Evolutionary conservation across 37 sponge, comb jelly and placozoan species (phyloP), one percentile per base, ranked within the genome.

Genomic region (Cladorhizidae sp.): DNA sequence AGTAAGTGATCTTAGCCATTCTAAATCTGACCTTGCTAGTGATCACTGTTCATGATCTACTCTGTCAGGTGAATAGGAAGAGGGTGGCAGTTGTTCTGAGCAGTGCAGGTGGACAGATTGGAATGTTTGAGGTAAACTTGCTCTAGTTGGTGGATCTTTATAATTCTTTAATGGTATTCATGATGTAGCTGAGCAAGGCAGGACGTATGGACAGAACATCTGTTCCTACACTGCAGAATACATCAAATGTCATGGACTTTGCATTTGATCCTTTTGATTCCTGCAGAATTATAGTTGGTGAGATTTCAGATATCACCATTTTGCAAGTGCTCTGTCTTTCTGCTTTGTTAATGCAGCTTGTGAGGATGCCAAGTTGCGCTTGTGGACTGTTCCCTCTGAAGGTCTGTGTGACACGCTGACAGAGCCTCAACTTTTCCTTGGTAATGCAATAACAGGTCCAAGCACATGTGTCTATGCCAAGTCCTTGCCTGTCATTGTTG

Each of bases 261-360:
- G 76, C 54, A 17, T 81, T 93, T 75, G 93, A 96, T 67, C 94
- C 91, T 1, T 96, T 96, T 49, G 71, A 96, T 61, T 56, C 57
- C 54, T 35, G 33, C 26, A 61, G 86, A 57, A 74, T 96, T 31
- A 80, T 86, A 37, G 91, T 95, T 25, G 89, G 94, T 93, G 29
- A 79, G 90, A 42, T n/a, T 11, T 2, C 72, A 7, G 35, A 23
- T 6, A 22, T 15, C 2, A 7, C 18, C 40, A 37, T 67, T 26
- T 20, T 67, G 57, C 51, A 28, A 42, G 72, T 28, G 49, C 26
- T 12, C 32, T 75, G 40, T 75, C 50, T 38, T 31, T 59, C 18
- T 51, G 25, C 33, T 25, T 64, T 43, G 50, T 43, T 17, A 3
- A 22, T 31, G 17, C 57, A 92, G 92, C 94, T n/a, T 88, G 88